Conservation (phyloP, 2,888 invertebrate species). For the Erebia aethiops region DNA sequence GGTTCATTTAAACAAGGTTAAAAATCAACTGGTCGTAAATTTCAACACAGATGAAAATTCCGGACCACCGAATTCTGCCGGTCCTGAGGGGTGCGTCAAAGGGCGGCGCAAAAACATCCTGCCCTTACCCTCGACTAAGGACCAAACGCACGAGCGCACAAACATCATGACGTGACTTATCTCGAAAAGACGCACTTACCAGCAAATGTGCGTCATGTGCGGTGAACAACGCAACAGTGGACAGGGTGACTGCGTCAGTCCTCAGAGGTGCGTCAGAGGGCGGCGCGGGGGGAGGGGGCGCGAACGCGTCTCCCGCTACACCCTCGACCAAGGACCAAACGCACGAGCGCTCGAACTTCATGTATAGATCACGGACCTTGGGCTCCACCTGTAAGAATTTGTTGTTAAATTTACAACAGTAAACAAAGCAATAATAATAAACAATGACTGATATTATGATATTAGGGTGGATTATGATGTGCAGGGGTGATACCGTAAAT, state of each 20-base stretch:
- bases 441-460: too few species aligned
- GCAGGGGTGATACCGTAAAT: background rate
- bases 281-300: conserved; percentile 52
- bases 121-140: conserved; percentile 89
- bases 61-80: too few species aligned
- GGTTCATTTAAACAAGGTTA: too few species aligned
- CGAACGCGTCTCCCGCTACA: conserved; percentile 75
- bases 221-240: conserved; percentile 59
- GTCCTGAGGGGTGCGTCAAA: conserved; percentile 47
- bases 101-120: too few species aligned
- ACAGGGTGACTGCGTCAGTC: conserved; percentile 45
- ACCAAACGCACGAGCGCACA: conserved; percentile 90
- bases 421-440: too few species aligned
- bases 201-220: conserved; percentile 60
- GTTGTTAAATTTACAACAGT: too few species aligned
- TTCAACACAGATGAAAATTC: too few species aligned
- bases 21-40: too few species aligned
- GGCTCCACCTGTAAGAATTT: conserved; percentile 61
- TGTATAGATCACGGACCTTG: conserved; percentile 87
- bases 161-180: conserved; percentile 85
- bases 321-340: conserved; percentile 90
- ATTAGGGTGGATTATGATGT: too few species aligned
- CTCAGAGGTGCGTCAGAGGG: conserved; percentile 47
- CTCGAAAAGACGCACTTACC: conserved; percentile 47
- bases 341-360: conserved; percentile 90